Evolutionary conservation across 2,113 vertebrate genomes (phyloP).

Genomic region (Pipa parva): DNA sequence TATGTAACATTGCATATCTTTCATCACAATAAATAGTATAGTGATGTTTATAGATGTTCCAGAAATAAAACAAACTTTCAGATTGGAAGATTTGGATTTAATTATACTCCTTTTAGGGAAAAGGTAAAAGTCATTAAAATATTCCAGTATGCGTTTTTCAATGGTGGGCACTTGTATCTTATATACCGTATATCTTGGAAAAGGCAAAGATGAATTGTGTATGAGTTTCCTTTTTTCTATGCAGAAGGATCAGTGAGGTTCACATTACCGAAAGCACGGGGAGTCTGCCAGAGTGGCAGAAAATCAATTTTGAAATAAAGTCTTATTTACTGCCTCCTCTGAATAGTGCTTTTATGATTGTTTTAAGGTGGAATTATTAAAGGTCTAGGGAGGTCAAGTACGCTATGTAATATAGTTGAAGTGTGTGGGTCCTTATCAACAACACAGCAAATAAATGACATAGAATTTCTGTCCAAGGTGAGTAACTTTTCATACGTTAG

Average conservation of each 20-base stretch:
- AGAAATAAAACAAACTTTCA: too few species aligned
- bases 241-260: not conserved
- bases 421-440: conserved; percentile 39
- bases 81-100: too few species aligned
- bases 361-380: conserved; percentile 53
- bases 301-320: conserved; percentile 50
- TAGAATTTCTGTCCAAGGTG: conserved; percentile 18
- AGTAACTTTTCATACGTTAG: conserved; percentile 17
- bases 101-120: too few species aligned
- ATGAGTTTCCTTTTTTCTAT: conserved; percentile 5
- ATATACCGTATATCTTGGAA: too few species aligned
- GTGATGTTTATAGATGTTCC: too few species aligned
- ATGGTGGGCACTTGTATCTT: too few species aligned
- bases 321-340: conserved; percentile 27
- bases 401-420: conserved; percentile 20
- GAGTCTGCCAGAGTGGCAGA: conserved; percentile 42
- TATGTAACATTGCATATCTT: too few species aligned
- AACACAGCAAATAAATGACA: conserved; percentile 40
- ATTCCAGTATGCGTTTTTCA: too few species aligned
- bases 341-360: conserved; percentile 46
- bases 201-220: not conserved
- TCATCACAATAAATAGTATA: too few species aligned
- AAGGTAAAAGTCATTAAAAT: too few species aligned
- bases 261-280: not conserved
- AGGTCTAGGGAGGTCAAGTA: conserved; percentile 42